Base-by-base conservation (phyloP, 2,113 vertebrate genomes). In the Ptilonorhynchus violaceus region DNA sequence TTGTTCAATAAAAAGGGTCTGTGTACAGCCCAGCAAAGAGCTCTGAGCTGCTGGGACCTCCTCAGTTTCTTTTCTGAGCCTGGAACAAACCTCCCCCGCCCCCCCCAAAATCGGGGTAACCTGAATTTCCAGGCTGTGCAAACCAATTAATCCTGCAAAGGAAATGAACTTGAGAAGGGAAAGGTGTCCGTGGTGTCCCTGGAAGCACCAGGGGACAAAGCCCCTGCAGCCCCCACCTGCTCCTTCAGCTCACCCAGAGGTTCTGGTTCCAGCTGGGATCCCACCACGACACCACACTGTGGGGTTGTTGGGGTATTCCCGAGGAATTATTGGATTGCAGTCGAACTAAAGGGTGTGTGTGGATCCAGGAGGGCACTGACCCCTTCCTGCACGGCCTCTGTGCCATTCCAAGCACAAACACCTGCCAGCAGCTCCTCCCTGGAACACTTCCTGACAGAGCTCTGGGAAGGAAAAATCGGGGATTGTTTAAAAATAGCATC, bases 221-320 rank as follows among this genome's bases (percentile, higher is more conserved):
- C 3, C 42, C 66, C 69, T 5, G 15, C 4, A 60, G 33, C 12
- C 58, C 52, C 15, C 3, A 2, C 11, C 33, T 15, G 28, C 0
- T 41, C 85, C 88, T 11, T 6, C 13, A 46, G 3, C 13, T 7
- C 7, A 6, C 1, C 24, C 39, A 5, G 13, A 3, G 18, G 30
- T 5, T 13, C 24, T 60, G 55, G 5, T 3, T 13, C 33, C 42
- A 59, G 72, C 49, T 12, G 13, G 19, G 42, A 8, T 10, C 53
- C 44, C 17, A 55, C 6, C 52, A 8, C 1, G 5, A 2, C 41
- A 35, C 33, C 50, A 15, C 21, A 2, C 6, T 3, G 8, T 0
- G 28, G 18, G 0, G 12, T 1, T 4, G 31, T 6, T 27, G 0
- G 11, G 33, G 8, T 4, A 30, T 31, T 49, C 21, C 86, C 47